These are phyloP conservation scores for Tipula helvola DNA, from an alignment of 2,888 invertebrate genomes.

Conservation along the genomic window DNA sequence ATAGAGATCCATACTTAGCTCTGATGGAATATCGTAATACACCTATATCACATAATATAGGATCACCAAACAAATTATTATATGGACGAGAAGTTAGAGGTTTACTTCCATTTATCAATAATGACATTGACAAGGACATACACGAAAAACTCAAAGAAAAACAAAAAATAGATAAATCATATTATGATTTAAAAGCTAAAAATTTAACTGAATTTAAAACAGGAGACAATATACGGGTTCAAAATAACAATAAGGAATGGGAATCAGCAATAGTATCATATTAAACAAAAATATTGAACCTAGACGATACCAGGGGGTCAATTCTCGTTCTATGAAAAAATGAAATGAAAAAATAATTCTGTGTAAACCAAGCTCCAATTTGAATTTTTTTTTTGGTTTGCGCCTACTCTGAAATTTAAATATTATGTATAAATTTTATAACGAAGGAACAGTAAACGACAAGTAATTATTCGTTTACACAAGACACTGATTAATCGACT, in stretches of 20 bases:
- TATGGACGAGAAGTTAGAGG: neutral
- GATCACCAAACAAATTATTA: neutral
- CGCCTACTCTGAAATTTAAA: too few species aligned
- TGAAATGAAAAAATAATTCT: too few species aligned
- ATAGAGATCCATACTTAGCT: neutral
- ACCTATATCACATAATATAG: constrained; percentile 11
- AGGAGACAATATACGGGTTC: too few species aligned
- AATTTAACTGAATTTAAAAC: neutral
- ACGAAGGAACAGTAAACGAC: too few species aligned
- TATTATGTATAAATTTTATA: too few species aligned
- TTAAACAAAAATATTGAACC: neutral
- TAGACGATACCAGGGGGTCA: too few species aligned
- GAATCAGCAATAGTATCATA: neutral
- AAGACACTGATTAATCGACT: too few species aligned
- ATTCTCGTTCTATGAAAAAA: too few species aligned
- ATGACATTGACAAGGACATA: neutral
- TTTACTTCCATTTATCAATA: neutral
- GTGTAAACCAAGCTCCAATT: too few species aligned
- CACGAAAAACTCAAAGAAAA: neutral
- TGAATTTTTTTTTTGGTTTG: too few species aligned
- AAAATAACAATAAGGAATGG: neutral
- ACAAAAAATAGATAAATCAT: neutral
- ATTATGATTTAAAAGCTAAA: neutral
- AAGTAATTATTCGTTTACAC: too few species aligned
- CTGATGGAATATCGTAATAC: neutral